Conservation (phyloP, 2,888 invertebrate genomes). For the Sminthurinus aureus region DNA sequence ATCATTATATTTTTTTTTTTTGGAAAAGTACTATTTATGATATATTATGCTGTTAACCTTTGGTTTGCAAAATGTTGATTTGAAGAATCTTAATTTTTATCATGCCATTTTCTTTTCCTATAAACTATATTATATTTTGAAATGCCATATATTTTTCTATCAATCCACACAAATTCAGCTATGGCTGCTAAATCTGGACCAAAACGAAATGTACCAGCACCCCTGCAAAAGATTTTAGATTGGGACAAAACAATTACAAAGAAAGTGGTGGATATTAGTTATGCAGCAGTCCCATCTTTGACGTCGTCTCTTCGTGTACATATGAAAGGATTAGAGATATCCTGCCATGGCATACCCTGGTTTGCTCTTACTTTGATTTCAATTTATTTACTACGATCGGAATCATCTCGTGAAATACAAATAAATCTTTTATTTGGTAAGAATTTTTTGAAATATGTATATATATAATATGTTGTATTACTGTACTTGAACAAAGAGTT, state of each 20-base stretch:
- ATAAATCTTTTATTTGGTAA: conserved; percentile 85
- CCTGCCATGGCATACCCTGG: conserved; percentile 91
- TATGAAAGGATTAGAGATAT: conserved; percentile 67
- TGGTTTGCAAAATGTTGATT: too few relatives aligned
- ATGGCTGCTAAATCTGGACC: conserved; percentile 38
- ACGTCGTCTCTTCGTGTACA: conserved; percentile 63
- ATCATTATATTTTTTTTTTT: too few relatives aligned
- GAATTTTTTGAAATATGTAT: conserved; percentile 55
- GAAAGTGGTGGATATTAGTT: conserved; percentile 62
- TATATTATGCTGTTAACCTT: too few relatives aligned
- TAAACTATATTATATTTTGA: background rate
- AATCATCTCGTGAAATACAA: conserved; percentile 78
- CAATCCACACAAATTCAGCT: too few relatives aligned
- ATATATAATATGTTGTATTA: background rate
- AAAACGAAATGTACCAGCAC: conserved; percentile 58
- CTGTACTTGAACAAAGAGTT: background rate
- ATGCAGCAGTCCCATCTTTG: conserved; percentile 61
- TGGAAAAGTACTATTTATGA: too few relatives aligned
- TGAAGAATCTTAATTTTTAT: too few relatives aligned
- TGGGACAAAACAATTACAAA: conserved; percentile 63
- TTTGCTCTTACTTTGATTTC: conserved; percentile 77
- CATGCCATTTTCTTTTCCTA: background rate
- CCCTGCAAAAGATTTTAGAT: conserved; percentile 61
- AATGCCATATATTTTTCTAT: background rate
- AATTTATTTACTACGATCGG: conserved; percentile 77